Base-by-base conservation (phyloP, 2,888 invertebrate genomes). In the Antitype chi region DNA sequence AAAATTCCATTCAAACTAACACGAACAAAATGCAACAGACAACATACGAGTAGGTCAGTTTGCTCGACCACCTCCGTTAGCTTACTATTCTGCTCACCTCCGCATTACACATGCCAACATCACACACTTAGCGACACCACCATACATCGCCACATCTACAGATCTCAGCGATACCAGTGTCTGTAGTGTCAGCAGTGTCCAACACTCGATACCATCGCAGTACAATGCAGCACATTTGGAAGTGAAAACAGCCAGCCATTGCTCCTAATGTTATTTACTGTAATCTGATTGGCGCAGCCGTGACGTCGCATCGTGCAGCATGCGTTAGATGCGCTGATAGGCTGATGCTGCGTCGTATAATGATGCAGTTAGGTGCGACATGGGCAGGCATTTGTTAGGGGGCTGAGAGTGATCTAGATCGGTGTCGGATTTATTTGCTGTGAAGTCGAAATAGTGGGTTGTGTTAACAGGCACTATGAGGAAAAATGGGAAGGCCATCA, bases 211-310 rank as follows among this genome's bases (percentile, higher is more conserved):
- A 84, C 70, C 64, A 87, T 87, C 86, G 60, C 74, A 75, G 68
- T 72, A 87, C 84, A 85, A 82, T 76, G 74, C 79, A 67, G 72
- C 78, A 78, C 74, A 84, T 84, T 86, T 86, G 84, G 84, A 78
- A 85, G 78, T 78, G 66, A 80, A 76, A 74, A 78, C 47, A 78
- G 70, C 69, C 52, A 80, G 76, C 85, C 76, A 74, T 78, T 78
- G 82, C 86, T 74, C 60, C 59, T 83, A 83, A 83, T 78, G 88
- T 87, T 83, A 79, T 87, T 87, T 88, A 87, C 76, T 72, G 74
- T 72, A 28, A 87, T 87, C 88, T 79, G 87, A 87, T 88, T 80
- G 87, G 79, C 49, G 38, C 28, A 63, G 28, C 70, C 64, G 72
- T 80, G 81, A 80, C 69, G 81, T 67, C 23, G 78, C 55, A 68